These are phyloP conservation scores for Cyphomyrus discorhynchus DNA, from an alignment of 2,113 vertebrate species.

Conservation along the genomic window DNA sequence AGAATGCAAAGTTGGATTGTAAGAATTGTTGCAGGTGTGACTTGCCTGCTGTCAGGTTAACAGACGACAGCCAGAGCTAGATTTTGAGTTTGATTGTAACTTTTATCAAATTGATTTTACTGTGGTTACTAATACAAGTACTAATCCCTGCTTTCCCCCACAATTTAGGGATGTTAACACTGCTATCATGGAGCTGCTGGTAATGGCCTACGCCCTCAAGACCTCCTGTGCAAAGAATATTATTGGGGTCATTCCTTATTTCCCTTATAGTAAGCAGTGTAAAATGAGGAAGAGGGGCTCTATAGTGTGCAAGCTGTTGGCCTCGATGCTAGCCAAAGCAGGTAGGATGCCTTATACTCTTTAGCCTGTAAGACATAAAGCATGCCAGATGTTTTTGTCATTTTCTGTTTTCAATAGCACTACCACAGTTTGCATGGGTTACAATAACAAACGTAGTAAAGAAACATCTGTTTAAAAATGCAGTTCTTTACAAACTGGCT, in stretches of 20 bases:
- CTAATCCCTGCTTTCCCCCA: not conserved
- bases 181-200: conserved; percentile 92
- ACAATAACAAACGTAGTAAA: not conserved
- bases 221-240: conserved; percentile 94
- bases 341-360: conserved; percentile 54
- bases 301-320: conserved; percentile 92
- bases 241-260: conserved; percentile 94
- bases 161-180: conserved; percentile 87
- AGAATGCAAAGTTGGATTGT: not conserved
- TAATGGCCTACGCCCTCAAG: conserved; percentile 94
- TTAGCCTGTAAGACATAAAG: not conserved
- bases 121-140: not conserved
- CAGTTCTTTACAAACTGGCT: not conserved
- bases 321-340: conserved; percentile 92
- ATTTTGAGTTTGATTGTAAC: not conserved
- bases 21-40: not conserved
- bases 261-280: conserved; percentile 98
- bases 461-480: not conserved
- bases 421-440: not conserved
- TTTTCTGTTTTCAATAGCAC: not conserved
- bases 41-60: not conserved
- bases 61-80: not conserved
- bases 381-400: not conserved
- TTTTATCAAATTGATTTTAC: not conserved
- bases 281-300: conserved; percentile 98